phyloP scores from a whole-genome alignment of 2,113 vertebrate species.

The Pseudorasbora parva region DNA sequence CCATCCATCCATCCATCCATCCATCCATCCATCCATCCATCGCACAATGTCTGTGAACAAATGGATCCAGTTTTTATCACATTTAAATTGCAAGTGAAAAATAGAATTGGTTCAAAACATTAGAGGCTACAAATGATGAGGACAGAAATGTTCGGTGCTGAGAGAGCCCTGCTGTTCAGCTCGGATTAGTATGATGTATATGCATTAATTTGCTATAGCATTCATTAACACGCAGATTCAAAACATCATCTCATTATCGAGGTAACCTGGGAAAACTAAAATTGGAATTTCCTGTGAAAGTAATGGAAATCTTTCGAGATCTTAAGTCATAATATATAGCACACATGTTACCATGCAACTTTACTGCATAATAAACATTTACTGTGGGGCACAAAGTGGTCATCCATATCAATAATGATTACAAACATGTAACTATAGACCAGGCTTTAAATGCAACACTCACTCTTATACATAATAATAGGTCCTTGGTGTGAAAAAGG shows the following conservation, averaged over 20 bases:
- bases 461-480: too few species aligned
- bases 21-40: too few species aligned
- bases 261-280: not conserved
- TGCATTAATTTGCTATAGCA: not conserved
- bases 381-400: not conserved
- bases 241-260: constrained; percentile 10
- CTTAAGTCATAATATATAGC: not conserved
- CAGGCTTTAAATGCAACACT: too few species aligned
- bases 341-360: not conserved
- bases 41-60: not conserved
- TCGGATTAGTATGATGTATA: not conserved
- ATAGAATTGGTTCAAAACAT: not conserved
- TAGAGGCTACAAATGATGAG: not conserved
- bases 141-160: not conserved
- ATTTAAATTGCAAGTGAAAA: not conserved
- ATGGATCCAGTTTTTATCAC: not conserved
- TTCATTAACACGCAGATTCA: not conserved
- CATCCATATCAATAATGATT: not conserved
- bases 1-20: too few species aligned
- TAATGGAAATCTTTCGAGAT: not conserved
- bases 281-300: not conserved
- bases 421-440: too few species aligned
- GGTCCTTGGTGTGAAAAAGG: not conserved
- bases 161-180: not conserved
- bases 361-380: not conserved